These are phyloP conservation scores for Vireo griseus DNA, from an alignment of 2,797 vertebrate species.

Conservation along the genomic window DNA sequence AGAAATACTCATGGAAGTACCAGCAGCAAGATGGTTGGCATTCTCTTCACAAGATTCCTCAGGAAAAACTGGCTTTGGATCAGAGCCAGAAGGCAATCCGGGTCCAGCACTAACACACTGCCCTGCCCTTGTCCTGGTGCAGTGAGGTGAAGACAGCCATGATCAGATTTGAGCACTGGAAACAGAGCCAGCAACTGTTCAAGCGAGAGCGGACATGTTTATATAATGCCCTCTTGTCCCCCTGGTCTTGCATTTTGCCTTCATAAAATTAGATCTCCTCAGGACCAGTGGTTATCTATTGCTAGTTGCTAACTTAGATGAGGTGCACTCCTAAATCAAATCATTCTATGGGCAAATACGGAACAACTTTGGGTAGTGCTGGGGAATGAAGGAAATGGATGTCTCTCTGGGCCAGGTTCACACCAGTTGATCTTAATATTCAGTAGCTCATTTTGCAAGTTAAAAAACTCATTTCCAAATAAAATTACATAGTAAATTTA, in stretches of 20 bases:
- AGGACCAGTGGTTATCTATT: background rate
- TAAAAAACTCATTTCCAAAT: conserved; percentile 15
- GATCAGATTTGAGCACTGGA: background rate
- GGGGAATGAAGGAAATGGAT: background rate
- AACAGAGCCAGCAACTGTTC: background rate
- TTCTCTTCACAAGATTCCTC: background rate
- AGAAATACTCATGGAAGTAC: background rate
- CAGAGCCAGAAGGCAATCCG: background rate
- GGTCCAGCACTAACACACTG: background rate
- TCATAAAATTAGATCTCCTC: background rate
- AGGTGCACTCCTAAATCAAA: background rate
- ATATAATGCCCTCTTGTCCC: background rate
- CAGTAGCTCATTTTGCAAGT: background rate
- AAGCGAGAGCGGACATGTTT: fast-evolving
- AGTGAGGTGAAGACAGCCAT: background rate
- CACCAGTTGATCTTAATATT: background rate
- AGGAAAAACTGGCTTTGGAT: background rate
- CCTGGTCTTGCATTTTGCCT: background rate
- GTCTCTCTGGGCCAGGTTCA: background rate
- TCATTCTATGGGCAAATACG: background rate
- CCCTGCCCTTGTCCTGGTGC: background rate
- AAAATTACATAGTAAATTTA: background rate
- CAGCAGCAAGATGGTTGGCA: fast-evolving
- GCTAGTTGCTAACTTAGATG: background rate
- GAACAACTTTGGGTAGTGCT: background rate